Percentiles rank a stretch among this genome's conserved stretches.
Conservation (phyloP, 2,113 vertebrate species). For the Circaetus cinerascens region DNA sequence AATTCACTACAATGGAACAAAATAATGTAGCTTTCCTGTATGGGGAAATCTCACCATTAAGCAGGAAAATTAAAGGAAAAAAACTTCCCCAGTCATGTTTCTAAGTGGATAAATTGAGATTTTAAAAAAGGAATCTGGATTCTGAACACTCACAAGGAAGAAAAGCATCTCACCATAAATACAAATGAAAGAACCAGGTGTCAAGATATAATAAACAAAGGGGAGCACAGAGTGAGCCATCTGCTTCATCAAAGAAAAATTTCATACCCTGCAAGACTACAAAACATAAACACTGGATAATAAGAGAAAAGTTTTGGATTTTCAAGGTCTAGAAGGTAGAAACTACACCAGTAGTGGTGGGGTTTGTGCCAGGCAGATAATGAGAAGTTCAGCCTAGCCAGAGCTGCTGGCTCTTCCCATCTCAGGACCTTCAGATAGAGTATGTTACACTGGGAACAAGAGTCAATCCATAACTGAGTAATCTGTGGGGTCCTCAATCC, state of each 20-base stretch:
- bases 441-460: background rate
- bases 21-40: background rate
- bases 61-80: background rate
- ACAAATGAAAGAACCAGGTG: constrained; percentile 18
- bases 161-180: constrained; percentile 7
- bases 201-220: constrained; percentile 31
- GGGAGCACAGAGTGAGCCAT: constrained; percentile 11
- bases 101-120: background rate
- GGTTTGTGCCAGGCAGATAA: background rate
- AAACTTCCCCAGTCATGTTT: background rate
- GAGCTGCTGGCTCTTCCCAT: background rate
- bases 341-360: background rate
- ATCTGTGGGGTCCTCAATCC: background rate
- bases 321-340: background rate
- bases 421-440: background rate
- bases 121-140: background rate
- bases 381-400: background rate
- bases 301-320: background rate
- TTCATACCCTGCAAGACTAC: background rate
- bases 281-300: background rate
- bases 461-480: background rate
- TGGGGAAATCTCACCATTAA: background rate
- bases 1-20: background rate
- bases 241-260: constrained; percentile 40
- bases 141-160: background rate